Conservation (phyloP, 1,140 invertebrate genomes). For the Stegodyphus mimosarum region DNA sequence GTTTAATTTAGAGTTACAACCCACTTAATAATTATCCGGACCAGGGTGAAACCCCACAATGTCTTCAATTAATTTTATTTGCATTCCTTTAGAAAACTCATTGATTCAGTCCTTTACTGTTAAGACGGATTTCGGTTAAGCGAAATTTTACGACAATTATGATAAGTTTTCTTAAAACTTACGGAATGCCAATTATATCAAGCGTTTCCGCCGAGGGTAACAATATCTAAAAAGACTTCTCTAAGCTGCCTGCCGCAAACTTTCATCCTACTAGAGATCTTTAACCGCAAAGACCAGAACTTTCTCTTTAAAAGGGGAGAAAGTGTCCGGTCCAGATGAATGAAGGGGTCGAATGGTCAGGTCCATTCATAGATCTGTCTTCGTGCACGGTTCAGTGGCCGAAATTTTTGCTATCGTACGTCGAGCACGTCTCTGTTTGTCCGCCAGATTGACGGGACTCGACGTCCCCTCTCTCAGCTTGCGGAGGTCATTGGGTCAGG, state of each 20-base stretch:
- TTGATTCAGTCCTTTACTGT: no score
- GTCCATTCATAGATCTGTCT: not conserved
- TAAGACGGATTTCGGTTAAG: no score
- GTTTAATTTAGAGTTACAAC: no score
- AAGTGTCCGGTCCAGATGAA: not conserved
- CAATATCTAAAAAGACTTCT: no score
- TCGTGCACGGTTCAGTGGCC: not conserved
- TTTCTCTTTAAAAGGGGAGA: not conserved
- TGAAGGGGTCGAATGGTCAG: not conserved
- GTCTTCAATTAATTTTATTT: no score
- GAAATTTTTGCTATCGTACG: not conserved
- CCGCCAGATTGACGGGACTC: not conserved
- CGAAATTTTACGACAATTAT: no score
- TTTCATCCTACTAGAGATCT: not conserved
- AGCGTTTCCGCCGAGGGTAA: no score
- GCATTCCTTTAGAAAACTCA: no score
- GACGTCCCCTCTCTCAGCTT: not conserved
- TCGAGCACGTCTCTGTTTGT: not conserved
- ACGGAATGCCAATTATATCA: no score
- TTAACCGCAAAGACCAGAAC: not conserved
- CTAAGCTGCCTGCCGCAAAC: not conserved
- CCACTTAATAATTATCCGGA: no score
- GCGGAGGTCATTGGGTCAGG: constrained; percentile 4
- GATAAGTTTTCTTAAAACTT: no score
- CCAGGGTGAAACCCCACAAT: no score